Evolutionary conservation across 2,797 vertebrate genomes (phyloP).

Genomic region (Leucoraja ocellata): DNA sequence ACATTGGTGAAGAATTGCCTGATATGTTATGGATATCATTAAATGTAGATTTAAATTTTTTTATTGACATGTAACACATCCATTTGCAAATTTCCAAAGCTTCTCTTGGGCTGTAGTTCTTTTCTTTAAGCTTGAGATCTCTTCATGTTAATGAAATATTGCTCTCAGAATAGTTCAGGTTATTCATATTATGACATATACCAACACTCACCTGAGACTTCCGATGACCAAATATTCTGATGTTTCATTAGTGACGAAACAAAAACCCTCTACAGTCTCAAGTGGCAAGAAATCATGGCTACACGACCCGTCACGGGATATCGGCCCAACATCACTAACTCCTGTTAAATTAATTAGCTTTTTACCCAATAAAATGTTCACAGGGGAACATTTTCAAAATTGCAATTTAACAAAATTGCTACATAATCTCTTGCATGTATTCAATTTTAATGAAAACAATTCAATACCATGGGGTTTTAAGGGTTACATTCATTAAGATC

Average conservation of each 20-base stretch:
- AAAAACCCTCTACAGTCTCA: background rate
- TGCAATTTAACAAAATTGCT: background rate
- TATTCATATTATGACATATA: background rate
- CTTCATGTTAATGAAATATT: background rate
- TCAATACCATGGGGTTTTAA: background rate
- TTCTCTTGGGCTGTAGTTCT: background rate
- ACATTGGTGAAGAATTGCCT: background rate
- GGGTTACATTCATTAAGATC: background rate
- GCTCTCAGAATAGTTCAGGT: background rate
- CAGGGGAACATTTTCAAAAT: background rate
- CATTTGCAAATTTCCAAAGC: background rate
- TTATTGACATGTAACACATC: background rate
- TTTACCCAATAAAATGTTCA: background rate
- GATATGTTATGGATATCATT: background rate
- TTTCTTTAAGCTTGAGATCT: background rate
- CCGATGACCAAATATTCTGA: background rate
- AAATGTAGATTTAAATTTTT: background rate
- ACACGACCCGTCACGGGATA: background rate
- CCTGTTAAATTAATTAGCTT: conserved; percentile 8
- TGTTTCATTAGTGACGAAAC: too few species aligned
- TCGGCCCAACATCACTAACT: background rate
- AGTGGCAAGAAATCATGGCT: background rate
- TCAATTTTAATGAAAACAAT: conserved; percentile 1
- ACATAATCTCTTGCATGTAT: background rate
- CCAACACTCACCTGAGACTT: background rate